Base-by-base conservation (phyloP, 1,140 invertebrate species). In the Drosophila guanche region DNA sequence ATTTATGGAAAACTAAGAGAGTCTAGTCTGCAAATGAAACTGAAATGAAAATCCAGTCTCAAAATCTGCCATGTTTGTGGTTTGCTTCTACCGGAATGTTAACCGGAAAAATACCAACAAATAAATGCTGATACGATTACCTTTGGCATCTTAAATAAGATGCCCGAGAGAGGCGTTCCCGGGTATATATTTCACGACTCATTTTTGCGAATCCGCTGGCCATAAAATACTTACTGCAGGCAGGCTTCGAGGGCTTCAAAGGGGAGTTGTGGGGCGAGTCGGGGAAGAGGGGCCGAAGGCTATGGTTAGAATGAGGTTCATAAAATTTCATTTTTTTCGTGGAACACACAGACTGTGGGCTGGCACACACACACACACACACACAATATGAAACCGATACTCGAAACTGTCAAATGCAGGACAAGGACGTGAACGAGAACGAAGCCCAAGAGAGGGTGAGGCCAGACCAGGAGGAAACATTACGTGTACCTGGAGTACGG, bases 331-430 rank as follows among this genome's bases (percentile, higher is more conserved):
- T 61, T 47, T 23, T 68, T 54, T 53, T 41, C 52, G 60, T 58
- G 4, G 33, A 37, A 37, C 29, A 10, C 8, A 10, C 29, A 37
- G 5, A 6, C 5, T 1, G 2, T 27, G 25, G 27, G 27, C n/a
- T n/a, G n/a, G n/a, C 29, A 33, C 27, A 29, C 29, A 33, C 29
- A 10, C 29, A 33, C 3, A 33, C 29, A 8, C 7, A 29, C 14
- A 14, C 45, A 69, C 54, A 80, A 86, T 86, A 80, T 80, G 73
- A 80, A 86, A 85, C 77, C 81, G 83, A 86, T 86, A 86, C 81
- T 86, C 76, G 81, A 67, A 46, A 67, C 79, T 86, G 81, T 86
- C 81, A 86, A 76, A 77, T 48, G 61, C 83, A 86, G 80, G 47
- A 45, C 33, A 37, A 37, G 33, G 33, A 37, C 33, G 33, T 37